Evolutionary conservation across 2,113 vertebrate genomes (phyloP).

Genomic region (Corapipo altera): DNA sequence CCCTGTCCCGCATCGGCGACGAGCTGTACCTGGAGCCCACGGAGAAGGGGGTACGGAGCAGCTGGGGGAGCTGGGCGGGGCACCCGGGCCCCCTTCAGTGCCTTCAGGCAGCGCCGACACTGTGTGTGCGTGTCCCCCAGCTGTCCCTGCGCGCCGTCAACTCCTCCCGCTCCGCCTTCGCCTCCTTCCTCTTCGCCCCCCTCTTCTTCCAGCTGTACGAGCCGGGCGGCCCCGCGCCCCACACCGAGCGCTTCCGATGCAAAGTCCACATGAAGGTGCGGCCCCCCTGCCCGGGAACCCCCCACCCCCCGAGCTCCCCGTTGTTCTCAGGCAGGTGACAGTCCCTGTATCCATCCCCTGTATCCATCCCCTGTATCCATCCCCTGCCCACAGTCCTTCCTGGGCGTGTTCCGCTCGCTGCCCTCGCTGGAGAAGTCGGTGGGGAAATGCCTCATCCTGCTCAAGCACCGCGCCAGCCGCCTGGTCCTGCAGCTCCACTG

Average conservation of each 20-base stretch:
- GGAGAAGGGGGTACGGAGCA: conserved; percentile 80
- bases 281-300: fast-evolving
- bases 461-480: conserved; percentile 72
- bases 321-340: not conserved
- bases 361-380: no score
- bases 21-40: conserved; percentile 91
- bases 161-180: conserved; percentile 90
- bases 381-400: conserved; percentile 78
- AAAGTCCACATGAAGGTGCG: conserved; percentile 92
- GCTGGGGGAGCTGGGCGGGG: not conserved
- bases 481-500: conserved; percentile 90
- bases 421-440: conserved; percentile 87
- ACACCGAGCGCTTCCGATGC: conserved; percentile 75
- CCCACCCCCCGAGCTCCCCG: fast-evolving
- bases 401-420: conserved; percentile 87
- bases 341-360: fast-evolving
- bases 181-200: conserved; percentile 88
- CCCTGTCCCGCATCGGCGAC: conserved; percentile 89
- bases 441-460: conserved; percentile 84
- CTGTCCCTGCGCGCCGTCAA: conserved; percentile 89
- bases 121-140: conserved; percentile 51
- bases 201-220: conserved; percentile 90
- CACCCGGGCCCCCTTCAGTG: not conserved
- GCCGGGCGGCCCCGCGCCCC: not conserved
- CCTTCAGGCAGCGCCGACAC: not conserved